Evolutionary conservation across 2,888 invertebrate genomes (phyloP), one percentile per base, ranked within the genome.

Genomic region (Allophyes oxyacanthae): DNA sequence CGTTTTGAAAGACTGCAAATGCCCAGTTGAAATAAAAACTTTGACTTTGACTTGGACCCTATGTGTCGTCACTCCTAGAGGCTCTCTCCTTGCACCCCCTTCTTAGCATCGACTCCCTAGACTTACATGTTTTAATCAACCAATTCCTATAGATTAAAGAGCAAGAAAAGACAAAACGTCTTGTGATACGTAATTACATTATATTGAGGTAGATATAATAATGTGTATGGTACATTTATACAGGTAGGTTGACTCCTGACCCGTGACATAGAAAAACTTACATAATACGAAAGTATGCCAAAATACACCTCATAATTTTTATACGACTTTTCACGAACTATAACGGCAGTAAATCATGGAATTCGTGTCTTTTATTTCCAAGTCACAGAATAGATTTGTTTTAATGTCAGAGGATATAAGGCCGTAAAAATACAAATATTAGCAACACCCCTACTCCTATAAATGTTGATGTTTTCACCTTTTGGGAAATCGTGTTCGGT

Each of bases 401-500:
- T 69, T 55, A 59, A 57, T 51, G 58, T 48, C 53, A 57, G 20
- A 60, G 20, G 40, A 62, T 54, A 66, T 61, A 42, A 56, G 40
- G 36, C 55, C 57, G 48, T 76, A 67, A 59, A 70, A 37, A 55
- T 64, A 56, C 61, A 59, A 54, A 60, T 71, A 64, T 67, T 53
- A 67, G 50, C 53, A 66, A 72, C 28, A 28, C 59, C 33, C 52
- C 57, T 40, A 44, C 33, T 33, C 55, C 65, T 66, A 68, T 71
- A 58, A 63, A 72, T 62, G 63, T 72, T 64, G 75, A 72, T 69
- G 73, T 68, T 77, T 75, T 56, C 57, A 79, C 75, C 79, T 79
- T 79, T 72, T 70, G 77, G 81, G 76, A 82, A 77, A 79, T 77
- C 74, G 57, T 55, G 74, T 75, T 69, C 70, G 68, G 69, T 78